Evolutionary conservation across 1,140 invertebrate species (phyloP).

Genomic region (Lasaia peninsularis): DNA sequence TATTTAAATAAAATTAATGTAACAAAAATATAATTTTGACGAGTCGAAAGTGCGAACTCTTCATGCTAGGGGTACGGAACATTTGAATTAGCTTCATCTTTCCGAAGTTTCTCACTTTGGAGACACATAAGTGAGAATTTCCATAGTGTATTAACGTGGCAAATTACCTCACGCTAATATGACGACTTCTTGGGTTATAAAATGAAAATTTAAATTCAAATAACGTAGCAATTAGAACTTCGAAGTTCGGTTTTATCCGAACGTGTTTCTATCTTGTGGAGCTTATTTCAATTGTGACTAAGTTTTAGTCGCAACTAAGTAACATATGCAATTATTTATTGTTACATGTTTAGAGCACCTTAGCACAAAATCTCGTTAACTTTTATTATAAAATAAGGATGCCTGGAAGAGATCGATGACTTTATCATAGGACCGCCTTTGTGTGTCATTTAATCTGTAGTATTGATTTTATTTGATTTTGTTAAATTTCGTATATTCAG

Average conservation of each 20-base stretch:
- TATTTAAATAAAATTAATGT: too few relatives aligned
- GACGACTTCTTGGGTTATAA: background rate
- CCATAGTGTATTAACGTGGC: slow-evolving; percentile 14
- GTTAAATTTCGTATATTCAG: too few relatives aligned
- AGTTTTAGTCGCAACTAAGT: too few relatives aligned
- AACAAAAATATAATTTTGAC: too few relatives aligned
- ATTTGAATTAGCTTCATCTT: slow-evolving; percentile 33
- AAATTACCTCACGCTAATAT: slow-evolving; percentile 10
- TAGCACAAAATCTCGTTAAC: too few relatives aligned
- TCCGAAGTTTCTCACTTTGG: slow-evolving; percentile 15
- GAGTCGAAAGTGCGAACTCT: background rate
- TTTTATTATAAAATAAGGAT: too few relatives aligned
- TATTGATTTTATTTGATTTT: too few relatives aligned
- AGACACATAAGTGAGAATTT: slow-evolving; percentile 17
- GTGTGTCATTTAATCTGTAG: too few relatives aligned
- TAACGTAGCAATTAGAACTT: background rate
- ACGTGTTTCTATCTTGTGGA: background rate
- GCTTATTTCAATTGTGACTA: background rate
- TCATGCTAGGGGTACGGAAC: slow-evolving; percentile 19
- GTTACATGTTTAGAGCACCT: too few relatives aligned
- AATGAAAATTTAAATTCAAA: slow-evolving; percentile 1
- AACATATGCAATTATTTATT: too few relatives aligned
- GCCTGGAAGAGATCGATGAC: too few relatives aligned
- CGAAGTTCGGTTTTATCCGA: background rate
- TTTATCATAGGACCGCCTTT: too few relatives aligned